phyloP scores from a whole-genome alignment of 2,888 invertebrate genomes.

The Drosophila monieri region DNA sequence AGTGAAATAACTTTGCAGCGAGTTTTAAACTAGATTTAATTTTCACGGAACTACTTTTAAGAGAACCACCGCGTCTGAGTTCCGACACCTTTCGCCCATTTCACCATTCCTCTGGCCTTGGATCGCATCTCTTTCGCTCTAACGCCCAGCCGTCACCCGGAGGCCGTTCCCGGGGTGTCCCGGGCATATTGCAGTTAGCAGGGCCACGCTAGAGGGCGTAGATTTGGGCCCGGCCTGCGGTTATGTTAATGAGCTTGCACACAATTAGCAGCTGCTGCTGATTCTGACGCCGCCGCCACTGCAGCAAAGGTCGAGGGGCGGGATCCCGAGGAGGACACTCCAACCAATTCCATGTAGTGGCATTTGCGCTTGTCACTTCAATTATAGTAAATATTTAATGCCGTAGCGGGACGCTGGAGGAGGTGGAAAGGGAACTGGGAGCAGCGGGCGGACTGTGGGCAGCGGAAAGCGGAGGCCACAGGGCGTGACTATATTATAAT shows the following conservation, averaged over 20 bases:
- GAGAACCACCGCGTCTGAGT: constrained; percentile 39
- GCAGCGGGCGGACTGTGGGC: not conserved
- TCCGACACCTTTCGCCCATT: constrained; percentile 53
- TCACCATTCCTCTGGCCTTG: constrained; percentile 10
- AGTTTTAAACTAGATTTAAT: constrained; percentile 4
- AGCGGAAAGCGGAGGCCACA: constrained; percentile 3
- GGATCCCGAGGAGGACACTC: constrained; percentile 26
- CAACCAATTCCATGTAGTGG: constrained; percentile 59
- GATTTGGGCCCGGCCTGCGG: constrained; percentile 72
- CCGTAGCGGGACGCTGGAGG: constrained; percentile 30
- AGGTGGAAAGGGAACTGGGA: not conserved
- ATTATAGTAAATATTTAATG: constrained; percentile 78
- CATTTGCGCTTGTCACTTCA: constrained; percentile 79
- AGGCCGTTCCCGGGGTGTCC: constrained; percentile 30
- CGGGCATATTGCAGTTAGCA: constrained; percentile 39
- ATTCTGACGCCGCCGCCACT: constrained; percentile 44
- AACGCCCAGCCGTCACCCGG: constrained; percentile 50
- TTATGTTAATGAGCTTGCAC: constrained; percentile 79
- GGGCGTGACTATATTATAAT: constrained; percentile 65
- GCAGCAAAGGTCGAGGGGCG: constrained; percentile 12
- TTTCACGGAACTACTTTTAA: constrained; percentile 54
- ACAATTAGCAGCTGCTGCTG: constrained; percentile 78
- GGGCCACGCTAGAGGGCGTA: constrained; percentile 21
- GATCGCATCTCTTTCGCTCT: constrained; percentile 2
- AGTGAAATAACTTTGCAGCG: not conserved